Evolutionary conservation across 2,888 invertebrate species (phyloP), one percentile per base, ranked within the genome.

Genomic region (Drosophila suboccidentalis): DNA sequence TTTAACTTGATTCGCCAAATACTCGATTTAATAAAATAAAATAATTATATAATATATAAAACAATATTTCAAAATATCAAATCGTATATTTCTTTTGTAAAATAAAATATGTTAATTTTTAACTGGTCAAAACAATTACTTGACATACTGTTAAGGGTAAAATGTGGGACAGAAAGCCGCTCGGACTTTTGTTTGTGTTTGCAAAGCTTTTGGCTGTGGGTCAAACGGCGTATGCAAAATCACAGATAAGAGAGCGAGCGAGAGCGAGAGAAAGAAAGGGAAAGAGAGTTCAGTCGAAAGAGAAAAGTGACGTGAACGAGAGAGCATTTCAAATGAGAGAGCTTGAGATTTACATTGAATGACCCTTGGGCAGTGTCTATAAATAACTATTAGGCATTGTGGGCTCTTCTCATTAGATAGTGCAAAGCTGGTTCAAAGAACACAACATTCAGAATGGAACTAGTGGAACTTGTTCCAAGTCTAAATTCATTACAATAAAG

Each of bases 141-240:
- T n/a, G 8, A 38, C 38, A n/a, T n/a, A 38, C 38, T 38, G 38
- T 51, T 57, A 50, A 26, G 50, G 43, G 6, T 15, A 8, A 39
- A 36, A 51, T 54, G 26, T 39, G 64, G 46, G 44, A 73, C 55
- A 46, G 36, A 51, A 57, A 44, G 53, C 39, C 61, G 67, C 43
- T 46, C 38, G 22, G 57, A 39, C 55, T 17, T 36, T 13, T 64
- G 57, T 70, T 64, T 61, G 72, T 64, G 49, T 78, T 75, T 67
- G 63, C 26, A 68, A 68, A 76, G 75, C 75, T 78, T 74, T 74
- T 66, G 29, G 46, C 75, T 78, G 46, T 75, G 47, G 75, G 75
- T 78, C 75, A 76, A 76, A 79, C 78, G 46, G 13, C 10, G 44
- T 64, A 74, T 76, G 77, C 74, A 77, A 74, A 74, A 49, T 60